Conservation (phyloP, 1,140 invertebrate species). For the Triops longicaudatus region DNA sequence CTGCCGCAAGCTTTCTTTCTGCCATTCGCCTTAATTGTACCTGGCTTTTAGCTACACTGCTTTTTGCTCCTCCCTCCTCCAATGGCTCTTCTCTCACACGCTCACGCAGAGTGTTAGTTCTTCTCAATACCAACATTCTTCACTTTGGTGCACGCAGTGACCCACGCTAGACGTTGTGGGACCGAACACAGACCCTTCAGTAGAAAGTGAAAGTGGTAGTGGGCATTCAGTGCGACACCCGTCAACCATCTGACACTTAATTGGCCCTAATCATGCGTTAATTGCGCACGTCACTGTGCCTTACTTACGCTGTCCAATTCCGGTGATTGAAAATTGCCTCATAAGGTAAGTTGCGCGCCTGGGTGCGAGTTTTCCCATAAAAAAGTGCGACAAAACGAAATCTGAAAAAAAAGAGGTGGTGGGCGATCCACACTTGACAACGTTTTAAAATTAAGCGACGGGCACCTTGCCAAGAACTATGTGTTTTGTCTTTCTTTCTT, state of each 20-base stretch:
- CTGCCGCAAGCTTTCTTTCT: not conserved
- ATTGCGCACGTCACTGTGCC: not conserved
- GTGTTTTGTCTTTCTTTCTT: not conserved
- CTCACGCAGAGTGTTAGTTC: too few relatives aligned
- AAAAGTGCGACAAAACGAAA: not conserved
- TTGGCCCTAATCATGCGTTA: not conserved
- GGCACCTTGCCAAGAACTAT: not conserved
- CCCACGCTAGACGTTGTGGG: not conserved
- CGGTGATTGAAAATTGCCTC: not conserved
- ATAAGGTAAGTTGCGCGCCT: not conserved
- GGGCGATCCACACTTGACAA: not conserved
- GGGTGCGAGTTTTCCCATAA: not conserved
- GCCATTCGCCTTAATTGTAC: constrained; percentile 1
- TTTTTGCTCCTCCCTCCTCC: not conserved
- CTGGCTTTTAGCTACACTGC: not conserved
- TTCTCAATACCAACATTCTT: not conserved
- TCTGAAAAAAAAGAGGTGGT: not conserved
- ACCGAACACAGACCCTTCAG: not conserved
- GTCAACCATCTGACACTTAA: not conserved
- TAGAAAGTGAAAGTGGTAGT: constrained; percentile 3
- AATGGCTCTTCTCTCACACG: not conserved
- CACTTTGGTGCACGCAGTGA: not conserved
- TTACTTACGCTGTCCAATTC: not conserved
- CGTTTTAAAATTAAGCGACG: not conserved
- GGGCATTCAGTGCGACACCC: not conserved